Base-by-base conservation (phyloP, 2,797 vertebrate genomes). In the Strix occidentalis region DNA sequence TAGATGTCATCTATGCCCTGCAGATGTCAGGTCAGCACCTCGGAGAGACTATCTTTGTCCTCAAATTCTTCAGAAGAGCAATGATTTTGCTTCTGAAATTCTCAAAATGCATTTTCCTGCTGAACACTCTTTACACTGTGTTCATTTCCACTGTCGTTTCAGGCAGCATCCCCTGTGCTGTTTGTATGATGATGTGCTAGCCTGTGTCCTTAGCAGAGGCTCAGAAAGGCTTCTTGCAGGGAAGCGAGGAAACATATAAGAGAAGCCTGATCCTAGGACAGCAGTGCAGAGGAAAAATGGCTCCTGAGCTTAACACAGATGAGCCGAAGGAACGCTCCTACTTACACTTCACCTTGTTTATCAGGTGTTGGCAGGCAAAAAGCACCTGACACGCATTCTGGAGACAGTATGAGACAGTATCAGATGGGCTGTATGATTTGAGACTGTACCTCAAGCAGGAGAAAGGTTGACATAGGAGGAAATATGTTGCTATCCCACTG, bases 21-120 rank as follows among this genome's bases (percentile, higher is more conserved):
- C 50, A 84, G 54, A 65, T 87, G 70, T 72, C 65, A 87, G 77
- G 54, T 82, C 95, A 95, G 48, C 75, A 79, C 63, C 70, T 76
- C 5, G 1, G 74, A 90, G 64, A 56, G 39, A 21, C 51, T 45
- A 53, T 65, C 41, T 79, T 58, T 90, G 48, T 74, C 56, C 20
- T 91, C 33, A 90, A 69, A 82, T 86, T 78, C 70, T 69, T 76
- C 53, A 61, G 29, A 85, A 90, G 6, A 92, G 31, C 48, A 72
- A 70, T 21, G 50, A 65, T 64, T 95, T 89, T 66, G 46, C 66
- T 82, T 79, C 64, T 74, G 90, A 95, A 94, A 66, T 89, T 90
- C 80, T 91, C 43, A 43, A 50, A 56, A 60, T 48, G n/a, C 15
- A 4, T 79, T 88, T 91, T 86, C 18, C 39, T 51, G 35, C 60